Evolutionary conservation across 2,888 invertebrate genomes (phyloP).

Genomic region (Pediacus dermestoides): DNA sequence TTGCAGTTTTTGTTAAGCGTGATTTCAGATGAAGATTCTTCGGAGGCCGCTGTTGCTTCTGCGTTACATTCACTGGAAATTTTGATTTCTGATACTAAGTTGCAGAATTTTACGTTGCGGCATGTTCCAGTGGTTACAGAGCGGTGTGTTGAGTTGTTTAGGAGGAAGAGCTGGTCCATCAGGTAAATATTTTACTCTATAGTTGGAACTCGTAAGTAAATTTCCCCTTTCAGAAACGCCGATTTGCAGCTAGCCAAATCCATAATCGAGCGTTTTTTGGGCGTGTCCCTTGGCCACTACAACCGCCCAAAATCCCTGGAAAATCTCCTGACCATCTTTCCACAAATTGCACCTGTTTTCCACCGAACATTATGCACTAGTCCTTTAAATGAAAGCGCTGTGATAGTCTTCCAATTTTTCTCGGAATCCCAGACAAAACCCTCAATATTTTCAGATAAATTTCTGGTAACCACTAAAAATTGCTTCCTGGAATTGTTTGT

Average conservation of each 20-base stretch:
- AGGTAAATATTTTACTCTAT: conserved; percentile 22
- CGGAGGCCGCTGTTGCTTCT: conserved; percentile 27
- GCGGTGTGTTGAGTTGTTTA: conserved; percentile 28
- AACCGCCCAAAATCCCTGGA: conserved; percentile 31
- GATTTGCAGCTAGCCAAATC: conserved; percentile 32
- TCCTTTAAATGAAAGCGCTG: conserved; percentile 26
- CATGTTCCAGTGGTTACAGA: conserved; percentile 27
- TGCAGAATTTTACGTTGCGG: conserved; percentile 28
- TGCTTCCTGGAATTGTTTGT: conserved; percentile 25
- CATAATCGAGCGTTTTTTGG: conserved; percentile 33
- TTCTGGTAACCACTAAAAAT: conserved; percentile 13
- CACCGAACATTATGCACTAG: conserved; percentile 21
- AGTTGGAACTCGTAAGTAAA: conserved; percentile 7
- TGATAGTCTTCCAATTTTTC: conserved; percentile 34
- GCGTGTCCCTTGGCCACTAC: conserved; percentile 26
- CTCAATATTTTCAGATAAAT: conserved; percentile 16
- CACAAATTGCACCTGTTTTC: conserved; percentile 25
- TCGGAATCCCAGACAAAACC: conserved; percentile 30
- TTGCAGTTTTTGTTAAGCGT: conserved; percentile 25
- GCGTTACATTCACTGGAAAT: conserved; percentile 33
- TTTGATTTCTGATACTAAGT: conserved; percentile 30
- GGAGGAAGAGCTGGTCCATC: conserved; percentile 29
- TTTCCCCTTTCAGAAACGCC: conserved; percentile 31
- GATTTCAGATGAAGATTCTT: conserved; percentile 20
- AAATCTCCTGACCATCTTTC: conserved; percentile 32